phyloP scores from a whole-genome alignment of 2,888 invertebrate species.

The Drosophila formosana region DNA sequence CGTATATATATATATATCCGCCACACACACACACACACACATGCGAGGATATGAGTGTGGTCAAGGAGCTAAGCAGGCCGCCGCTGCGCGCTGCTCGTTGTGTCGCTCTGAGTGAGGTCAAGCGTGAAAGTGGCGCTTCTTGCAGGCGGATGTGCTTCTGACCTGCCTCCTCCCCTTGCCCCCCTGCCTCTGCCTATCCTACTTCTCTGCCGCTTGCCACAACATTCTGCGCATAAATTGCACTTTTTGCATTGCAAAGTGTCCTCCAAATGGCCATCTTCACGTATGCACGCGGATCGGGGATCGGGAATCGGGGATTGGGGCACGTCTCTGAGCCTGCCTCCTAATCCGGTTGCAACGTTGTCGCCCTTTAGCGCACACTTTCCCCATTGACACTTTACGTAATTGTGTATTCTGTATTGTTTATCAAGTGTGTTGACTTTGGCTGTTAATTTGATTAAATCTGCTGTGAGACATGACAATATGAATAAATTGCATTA shows the following conservation, averaged over 20 bases:
- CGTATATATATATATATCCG: conserved; percentile 18
- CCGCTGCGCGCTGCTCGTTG: conserved; percentile 38
- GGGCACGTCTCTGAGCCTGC: neutral
- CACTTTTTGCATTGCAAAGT: conserved; percentile 66
- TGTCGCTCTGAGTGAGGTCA: conserved; percentile 67
- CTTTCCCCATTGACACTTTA: conserved; percentile 22
- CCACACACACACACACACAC: conserved; percentile 18
- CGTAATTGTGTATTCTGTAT: conserved; percentile 29
- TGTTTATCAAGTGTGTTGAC: conserved; percentile 2
- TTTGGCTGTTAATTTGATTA: conserved; percentile 9
- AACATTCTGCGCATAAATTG: conserved; percentile 64
- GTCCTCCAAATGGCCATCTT: conserved; percentile 51
- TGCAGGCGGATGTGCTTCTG: conserved; percentile 64
- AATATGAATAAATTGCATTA: neutral
- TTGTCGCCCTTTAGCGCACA: neutral
- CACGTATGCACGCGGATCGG: too few relatives aligned
- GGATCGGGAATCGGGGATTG: neutral
- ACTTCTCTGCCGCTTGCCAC: neutral
- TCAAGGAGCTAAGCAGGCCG: conserved; percentile 75
- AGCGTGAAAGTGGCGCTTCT: conserved; percentile 74
- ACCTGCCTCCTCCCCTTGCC: conserved; percentile 21
- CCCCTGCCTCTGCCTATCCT: neutral
- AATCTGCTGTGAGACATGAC: neutral
- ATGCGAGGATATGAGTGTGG: conserved; percentile 40
- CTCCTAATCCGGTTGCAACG: conserved; percentile 43